Base-by-base conservation (phyloP, 2,888 invertebrate genomes). In the Cerastis rubricosa region DNA sequence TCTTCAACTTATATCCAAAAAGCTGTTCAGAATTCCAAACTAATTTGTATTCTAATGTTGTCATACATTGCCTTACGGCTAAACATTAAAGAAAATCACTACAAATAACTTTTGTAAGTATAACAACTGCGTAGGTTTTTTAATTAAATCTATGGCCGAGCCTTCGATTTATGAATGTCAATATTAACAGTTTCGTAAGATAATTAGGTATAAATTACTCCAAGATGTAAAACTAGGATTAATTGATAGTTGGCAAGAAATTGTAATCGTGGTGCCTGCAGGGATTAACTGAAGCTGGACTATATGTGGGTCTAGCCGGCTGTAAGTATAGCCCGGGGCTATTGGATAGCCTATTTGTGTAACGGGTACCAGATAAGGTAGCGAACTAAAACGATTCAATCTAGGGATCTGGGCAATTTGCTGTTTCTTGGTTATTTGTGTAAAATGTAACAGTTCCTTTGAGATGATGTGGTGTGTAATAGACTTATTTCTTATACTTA, bases 351-450 rank as follows among this genome's bases (percentile, higher is more conserved):
- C 74, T 80, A 80, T 80, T 82, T 82, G 74, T 84, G 59, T 74
- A 82, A 84, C 84, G 73, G 80, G 19, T 47, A 19, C 45, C 19
- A 45, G 61, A 70, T 79, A n/a, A 40, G 29, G 68, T 83, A 68
- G 78, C 78, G 54, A 47, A 68, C 57, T 74, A 66, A 45, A 66
- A 78, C 81, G 81, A 81, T 81, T 81, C 69, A 80, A 74, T 78
- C 81, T 81, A 22, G 51, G 61, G 12, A 81, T 63, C 51, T n/a
- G 17, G 7, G 19, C 59, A 81, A 66, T 80, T 66, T 81, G 11
- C 19, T 54, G 25, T 51, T 66, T 72, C 74, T 59, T 45, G 29
- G 19, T 54, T 67, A 54, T 66, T 61, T 81, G n/a, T 61, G 81
- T 61, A 25, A 51, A 80, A 25, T 80, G 64, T 64, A 17, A 64